Evolutionary conservation across 92 coral and sea anemone species (phyloP), one percentile per base, ranked within the genome.

Genomic region (Epizoanthus ramosus): DNA sequence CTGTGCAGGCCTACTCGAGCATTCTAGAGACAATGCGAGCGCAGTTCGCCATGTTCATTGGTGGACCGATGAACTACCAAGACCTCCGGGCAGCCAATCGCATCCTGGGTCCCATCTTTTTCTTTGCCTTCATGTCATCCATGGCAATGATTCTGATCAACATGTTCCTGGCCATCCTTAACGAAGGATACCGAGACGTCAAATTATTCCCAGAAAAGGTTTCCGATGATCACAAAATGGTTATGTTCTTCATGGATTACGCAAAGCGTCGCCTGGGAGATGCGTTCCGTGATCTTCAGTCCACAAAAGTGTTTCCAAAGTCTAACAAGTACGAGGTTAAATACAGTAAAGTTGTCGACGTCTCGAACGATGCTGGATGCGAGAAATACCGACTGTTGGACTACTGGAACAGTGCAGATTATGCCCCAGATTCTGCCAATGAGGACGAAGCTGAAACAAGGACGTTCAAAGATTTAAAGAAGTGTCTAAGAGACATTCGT

Each of bases 111-210:
- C 92, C 98, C 0, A 19, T 95, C 45, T 95, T 94, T 79, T 94
- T 94, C 93, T 94, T 95, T 63, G 53, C 68, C n/a, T 95, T 89
- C 83, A 91, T 95, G 92, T 89, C 94, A 19, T 61, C 89, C 8
- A 95, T 94, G 95, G 95, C 95, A 9, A 87, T 87, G 67, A 89
- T 95, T 6, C 79, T 95, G 13, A 90, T 95, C 43, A 94, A 94
- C 87, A 92, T 94, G 98, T 95, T 95, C 83, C 71, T 95, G 59
- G 98, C 98, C 43, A 95, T 95, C 70, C 74, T 95, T 16, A 94
- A 95, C 80, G 98, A 95, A 65, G 90, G 95, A 8, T 92, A 93
- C 87, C 87, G 91, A 57, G 92, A 93, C 43, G 95, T 89, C 50
- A 91, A 92, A 53, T 15, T 91, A 43, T 81, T 86, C 73, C 89